Evolutionary conservation across 2,797 vertebrate genomes (phyloP).

Genomic region (Melanotaenia maccullochi): DNA sequence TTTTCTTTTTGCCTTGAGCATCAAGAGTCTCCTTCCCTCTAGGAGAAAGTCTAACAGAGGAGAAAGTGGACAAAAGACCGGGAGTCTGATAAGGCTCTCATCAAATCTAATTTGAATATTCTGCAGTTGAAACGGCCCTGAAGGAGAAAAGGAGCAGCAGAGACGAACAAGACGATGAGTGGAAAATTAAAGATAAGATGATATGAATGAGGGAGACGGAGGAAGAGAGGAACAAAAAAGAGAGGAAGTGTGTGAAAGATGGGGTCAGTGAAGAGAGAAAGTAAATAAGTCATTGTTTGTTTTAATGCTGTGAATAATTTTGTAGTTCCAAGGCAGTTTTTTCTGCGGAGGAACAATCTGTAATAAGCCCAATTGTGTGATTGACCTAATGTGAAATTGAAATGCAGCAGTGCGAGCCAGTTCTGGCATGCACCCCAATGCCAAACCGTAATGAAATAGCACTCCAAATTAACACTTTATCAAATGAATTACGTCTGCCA

Average conservation of each 20-base stretch:
- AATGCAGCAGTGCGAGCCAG: slow-evolving; percentile 76
- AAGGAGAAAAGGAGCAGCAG: slow-evolving; percentile 56
- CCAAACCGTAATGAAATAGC: slow-evolving; percentile 72
- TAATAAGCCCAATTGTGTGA: slow-evolving; percentile 81
- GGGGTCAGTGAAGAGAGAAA: slow-evolving; percentile 48
- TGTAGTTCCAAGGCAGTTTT: slow-evolving; percentile 73
- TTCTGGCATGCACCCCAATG: slow-evolving; percentile 61
- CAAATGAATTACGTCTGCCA: slow-evolving; percentile 77
- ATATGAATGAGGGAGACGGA: slow-evolving; percentile 66
- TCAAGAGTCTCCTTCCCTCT: slow-evolving; percentile 64
- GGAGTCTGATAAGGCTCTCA: slow-evolving; percentile 75
- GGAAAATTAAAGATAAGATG: slow-evolving; percentile 78
- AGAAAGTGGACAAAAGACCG: slow-evolving; percentile 76
- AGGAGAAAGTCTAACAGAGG: slow-evolving; percentile 25
- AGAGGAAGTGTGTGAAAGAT: slow-evolving; percentile 19
- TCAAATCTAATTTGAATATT: slow-evolving; percentile 83
- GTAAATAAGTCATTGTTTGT: slow-evolving; percentile 73
- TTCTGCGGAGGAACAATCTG: slow-evolving; percentile 67
- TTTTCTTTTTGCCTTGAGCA: slow-evolving; percentile 37
- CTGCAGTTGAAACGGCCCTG: slow-evolving; percentile 56
- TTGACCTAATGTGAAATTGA: slow-evolving; percentile 84
- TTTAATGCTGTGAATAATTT: slow-evolving; percentile 78
- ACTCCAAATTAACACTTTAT: slow-evolving; percentile 75
- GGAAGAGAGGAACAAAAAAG: slow-evolving; percentile 22
- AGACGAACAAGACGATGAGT: slow-evolving; percentile 64